phyloP scores from a whole-genome alignment of 1,140 invertebrate species.

The Frieseomelitta varia region DNA sequence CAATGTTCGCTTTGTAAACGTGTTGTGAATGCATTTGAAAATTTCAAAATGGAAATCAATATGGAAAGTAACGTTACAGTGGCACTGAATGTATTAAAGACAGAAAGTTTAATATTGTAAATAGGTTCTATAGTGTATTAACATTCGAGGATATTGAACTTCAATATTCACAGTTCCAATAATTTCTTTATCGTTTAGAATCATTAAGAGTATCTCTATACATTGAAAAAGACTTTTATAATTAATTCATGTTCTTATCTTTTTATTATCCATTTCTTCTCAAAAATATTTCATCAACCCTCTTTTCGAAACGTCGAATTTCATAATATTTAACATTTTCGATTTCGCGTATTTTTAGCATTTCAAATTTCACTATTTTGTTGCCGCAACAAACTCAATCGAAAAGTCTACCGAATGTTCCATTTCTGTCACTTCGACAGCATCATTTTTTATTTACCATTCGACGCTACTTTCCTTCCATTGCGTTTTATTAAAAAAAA shows the following conservation, averaged over 20 bases:
- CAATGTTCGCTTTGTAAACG: not conserved
- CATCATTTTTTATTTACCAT: not conserved
- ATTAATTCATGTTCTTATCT: not conserved
- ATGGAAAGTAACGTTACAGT: not conserved
- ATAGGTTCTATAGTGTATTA: not conserved
- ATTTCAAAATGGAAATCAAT: not conserved
- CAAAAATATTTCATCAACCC: not conserved
- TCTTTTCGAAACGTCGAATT: not conserved
- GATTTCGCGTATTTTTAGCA: no score
- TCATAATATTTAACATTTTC: no score
- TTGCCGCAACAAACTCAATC: not conserved
- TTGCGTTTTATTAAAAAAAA: not conserved
- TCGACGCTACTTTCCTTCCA: not conserved
- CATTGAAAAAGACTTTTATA: not conserved
- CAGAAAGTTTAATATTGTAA: not conserved
- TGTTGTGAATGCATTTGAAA: not conserved
- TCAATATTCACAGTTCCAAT: not conserved
- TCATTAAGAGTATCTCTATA: no score
- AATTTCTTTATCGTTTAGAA: not conserved
- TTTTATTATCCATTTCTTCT: not conserved
- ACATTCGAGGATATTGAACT: not conserved
- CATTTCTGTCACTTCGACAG: not conserved
- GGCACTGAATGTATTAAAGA: slow-evolving; percentile 9
- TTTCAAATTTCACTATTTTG: not conserved
- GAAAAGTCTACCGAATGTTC: not conserved